Percentiles rank a stretch among this genome's conserved stretches.
These are phyloP conservation scores for Agrochola macilenta DNA, from an alignment of 2,888 invertebrate genomes.

Conservation along the genomic window DNA sequence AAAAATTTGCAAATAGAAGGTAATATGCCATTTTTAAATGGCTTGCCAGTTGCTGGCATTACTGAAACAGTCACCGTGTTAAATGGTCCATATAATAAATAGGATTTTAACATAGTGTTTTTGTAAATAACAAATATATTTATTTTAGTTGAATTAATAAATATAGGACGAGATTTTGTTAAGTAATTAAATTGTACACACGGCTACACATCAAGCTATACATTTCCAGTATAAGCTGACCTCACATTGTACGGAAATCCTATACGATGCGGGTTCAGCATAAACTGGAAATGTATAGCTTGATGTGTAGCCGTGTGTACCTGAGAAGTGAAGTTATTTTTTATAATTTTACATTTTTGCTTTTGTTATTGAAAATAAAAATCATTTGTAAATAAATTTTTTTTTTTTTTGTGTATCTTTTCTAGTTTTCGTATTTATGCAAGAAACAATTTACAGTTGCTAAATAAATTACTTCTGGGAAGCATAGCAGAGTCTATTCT, in stretches of 20 bases:
- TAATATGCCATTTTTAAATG: conserved; percentile 72
- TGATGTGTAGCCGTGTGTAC: too few relatives aligned
- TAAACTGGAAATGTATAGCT: too few relatives aligned
- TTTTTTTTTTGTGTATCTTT: too few relatives aligned
- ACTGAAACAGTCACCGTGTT: conserved; percentile 72
- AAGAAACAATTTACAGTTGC: not conserved
- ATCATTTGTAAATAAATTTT: not conserved
- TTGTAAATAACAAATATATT: conserved; percentile 19
- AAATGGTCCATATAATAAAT: conserved; percentile 52
- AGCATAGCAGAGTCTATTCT: too few relatives aligned
- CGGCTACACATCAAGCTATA: too few relatives aligned
- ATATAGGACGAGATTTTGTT: too few relatives aligned
- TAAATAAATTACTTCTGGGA: too few relatives aligned
- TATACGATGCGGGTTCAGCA: too few relatives aligned
- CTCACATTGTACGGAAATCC: too few relatives aligned
- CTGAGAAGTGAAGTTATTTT: not conserved
- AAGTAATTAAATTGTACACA: too few relatives aligned
- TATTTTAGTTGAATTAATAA: not conserved
- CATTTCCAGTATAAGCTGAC: too few relatives aligned
- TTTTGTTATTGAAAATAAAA: conserved; percentile 7
- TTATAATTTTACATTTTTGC: not conserved
- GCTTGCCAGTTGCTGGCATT: conserved; percentile 74
- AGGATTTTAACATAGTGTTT: conserved; percentile 3
- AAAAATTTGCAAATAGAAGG: conserved; percentile 51
- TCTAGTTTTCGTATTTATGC: not conserved